These are phyloP conservation scores for Globodera rostochiensis DNA, from an alignment of 1,140 invertebrate species.

Conservation along the genomic window DNA sequence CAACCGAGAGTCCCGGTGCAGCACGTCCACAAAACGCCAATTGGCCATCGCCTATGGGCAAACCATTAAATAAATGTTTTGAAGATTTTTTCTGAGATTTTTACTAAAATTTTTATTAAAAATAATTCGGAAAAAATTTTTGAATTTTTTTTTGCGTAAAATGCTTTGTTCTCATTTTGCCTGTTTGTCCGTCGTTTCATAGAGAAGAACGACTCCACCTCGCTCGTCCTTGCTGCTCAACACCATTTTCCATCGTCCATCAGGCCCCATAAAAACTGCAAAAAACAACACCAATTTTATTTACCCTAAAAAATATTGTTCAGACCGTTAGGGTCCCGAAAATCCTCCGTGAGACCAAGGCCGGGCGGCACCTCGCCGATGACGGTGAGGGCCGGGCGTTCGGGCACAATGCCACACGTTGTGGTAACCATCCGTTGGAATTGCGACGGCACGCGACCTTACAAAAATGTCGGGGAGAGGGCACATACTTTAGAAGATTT, in stretches of 20 bases:
- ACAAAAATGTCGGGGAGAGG: too few relatives aligned
- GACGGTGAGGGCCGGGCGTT: constrained; percentile 6
- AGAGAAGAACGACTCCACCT: constrained; percentile 27
- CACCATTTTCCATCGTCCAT: constrained; percentile 36
- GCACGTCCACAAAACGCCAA: constrained; percentile 28
- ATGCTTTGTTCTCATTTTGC: neutral
- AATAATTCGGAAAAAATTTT: neutral
- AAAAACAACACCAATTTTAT: neutral
- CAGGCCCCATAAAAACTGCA: constrained; percentile 23
- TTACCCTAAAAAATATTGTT: neutral
- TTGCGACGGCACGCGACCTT: constrained; percentile 12
- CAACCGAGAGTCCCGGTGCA: constrained; percentile 20
- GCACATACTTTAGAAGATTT: too few relatives aligned
- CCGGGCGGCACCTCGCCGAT: constrained; percentile 16
- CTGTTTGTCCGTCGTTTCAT: constrained; percentile 21
- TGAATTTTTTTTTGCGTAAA: too few relatives aligned
- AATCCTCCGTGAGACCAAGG: constrained; percentile 23
- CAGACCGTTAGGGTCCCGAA: constrained; percentile 29
- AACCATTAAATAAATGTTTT: too few relatives aligned
- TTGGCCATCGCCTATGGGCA: neutral
- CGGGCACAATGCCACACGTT: constrained; percentile 14
- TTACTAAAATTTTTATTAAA: too few relatives aligned
- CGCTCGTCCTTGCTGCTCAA: constrained; percentile 27
- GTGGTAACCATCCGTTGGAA: constrained; percentile 19
- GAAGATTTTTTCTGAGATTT: too few relatives aligned